Evolutionary conservation across 2,888 invertebrate species (phyloP).

Genomic region (Lagria hirta): DNA sequence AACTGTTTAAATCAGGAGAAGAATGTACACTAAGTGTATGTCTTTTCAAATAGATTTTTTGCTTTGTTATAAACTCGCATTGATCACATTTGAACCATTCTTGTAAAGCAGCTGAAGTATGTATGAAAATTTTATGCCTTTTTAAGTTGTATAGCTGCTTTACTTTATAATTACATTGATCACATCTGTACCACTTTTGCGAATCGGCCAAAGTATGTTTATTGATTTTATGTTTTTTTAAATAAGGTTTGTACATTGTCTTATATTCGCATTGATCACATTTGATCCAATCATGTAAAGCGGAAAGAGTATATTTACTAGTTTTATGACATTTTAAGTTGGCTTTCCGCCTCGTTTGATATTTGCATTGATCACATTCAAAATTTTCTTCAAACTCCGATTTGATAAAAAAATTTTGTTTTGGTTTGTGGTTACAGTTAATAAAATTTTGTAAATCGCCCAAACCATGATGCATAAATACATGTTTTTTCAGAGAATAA

Average conservation of each 20-base stretch:
- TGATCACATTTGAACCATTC: slow-evolving; percentile 16
- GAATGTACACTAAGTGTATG: too few relatives aligned
- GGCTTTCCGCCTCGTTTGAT: not conserved
- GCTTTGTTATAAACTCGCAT: slow-evolving; percentile 7
- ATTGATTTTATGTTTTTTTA: slow-evolving; percentile 6
- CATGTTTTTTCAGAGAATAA: too few relatives aligned
- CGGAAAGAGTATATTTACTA: slow-evolving; percentile 1
- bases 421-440: too few relatives aligned
- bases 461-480: too few relatives aligned
- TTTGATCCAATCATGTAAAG: slow-evolving; percentile 8
- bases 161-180: slow-evolving; percentile 7
- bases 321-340: slow-evolving; percentile 2
- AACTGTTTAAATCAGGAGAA: too few relatives aligned
- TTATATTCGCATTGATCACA: slow-evolving; percentile 18
- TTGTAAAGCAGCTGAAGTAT: not conserved
- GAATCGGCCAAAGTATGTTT: slow-evolving; percentile 5
- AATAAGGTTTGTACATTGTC: slow-evolving; percentile 7
- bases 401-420: too few relatives aligned
- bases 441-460: too few relatives aligned
- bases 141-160: slow-evolving; percentile 7
- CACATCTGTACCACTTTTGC: slow-evolving; percentile 3
- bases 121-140: slow-evolving; percentile 4
- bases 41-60: too few relatives aligned
- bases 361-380: not conserved
- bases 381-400: too few relatives aligned